Conservation (phyloP, 2,888 invertebrate species). For the Sarcophaga rosellei region DNA sequence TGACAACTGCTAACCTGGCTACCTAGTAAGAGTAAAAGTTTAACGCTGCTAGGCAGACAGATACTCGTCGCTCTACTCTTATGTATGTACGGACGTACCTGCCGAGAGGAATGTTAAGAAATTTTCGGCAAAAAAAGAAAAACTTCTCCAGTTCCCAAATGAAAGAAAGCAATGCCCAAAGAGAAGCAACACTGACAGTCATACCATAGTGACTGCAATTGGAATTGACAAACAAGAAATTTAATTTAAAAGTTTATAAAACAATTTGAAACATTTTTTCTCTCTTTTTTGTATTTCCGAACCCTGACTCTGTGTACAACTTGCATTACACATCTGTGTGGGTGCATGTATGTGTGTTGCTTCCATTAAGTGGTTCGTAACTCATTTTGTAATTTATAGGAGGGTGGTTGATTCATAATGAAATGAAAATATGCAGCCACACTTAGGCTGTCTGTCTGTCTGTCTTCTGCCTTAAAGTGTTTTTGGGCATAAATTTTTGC, state of each 20-base stretch:
- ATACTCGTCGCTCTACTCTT: too few species aligned
- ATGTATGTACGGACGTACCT: too few species aligned
- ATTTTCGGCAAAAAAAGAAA: too few species aligned
- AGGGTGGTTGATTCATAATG: constrained; percentile 36
- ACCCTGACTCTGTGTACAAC: background rate
- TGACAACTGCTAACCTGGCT: too few species aligned
- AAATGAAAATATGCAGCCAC: constrained; percentile 25
- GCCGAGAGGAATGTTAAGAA: too few species aligned
- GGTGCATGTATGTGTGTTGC: background rate
- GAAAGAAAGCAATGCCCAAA: background rate
- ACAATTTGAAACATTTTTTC: constrained; percentile 24
- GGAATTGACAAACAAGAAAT: constrained; percentile 48
- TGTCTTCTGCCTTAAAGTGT: background rate
- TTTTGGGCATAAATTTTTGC: background rate
- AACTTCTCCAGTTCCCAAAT: too few species aligned
- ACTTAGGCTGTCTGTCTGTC: background rate
- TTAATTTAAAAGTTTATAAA: constrained; percentile 62
- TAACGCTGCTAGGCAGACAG: too few species aligned
- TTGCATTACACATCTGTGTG: background rate
- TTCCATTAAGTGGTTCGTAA: background rate
- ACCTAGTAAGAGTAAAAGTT: too few species aligned
- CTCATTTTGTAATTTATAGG: constrained; percentile 38
- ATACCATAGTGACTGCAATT: too few species aligned
- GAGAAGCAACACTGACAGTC: background rate
- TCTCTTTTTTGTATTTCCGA: constrained; percentile 1